These are phyloP conservation scores for Diplosoma virens DNA, from an alignment of 23 tunicate species.

Conservation along the genomic window DNA sequence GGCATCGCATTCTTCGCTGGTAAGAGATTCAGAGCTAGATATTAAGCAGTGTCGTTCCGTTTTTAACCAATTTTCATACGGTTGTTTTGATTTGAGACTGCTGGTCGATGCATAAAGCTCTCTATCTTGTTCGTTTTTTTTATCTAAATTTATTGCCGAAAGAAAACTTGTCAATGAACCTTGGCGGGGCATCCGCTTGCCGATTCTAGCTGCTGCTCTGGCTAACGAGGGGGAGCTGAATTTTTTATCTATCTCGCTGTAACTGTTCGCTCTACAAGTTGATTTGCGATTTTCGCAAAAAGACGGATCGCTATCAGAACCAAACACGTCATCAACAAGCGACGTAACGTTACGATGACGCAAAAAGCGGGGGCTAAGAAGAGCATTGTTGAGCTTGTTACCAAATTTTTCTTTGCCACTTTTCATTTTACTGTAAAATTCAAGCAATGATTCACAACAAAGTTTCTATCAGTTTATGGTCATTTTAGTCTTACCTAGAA, in stretches of 20 bases:
- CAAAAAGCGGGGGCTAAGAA: constrained; percentile 33
- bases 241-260: neutral
- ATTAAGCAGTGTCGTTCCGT: too few species aligned
- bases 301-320: neutral
- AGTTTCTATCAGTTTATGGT: too few species aligned
- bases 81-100: too few species aligned
- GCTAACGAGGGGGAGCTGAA: neutral
- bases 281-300: neutral
- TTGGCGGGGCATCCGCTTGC: constrained; percentile 5
- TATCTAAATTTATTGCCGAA: neutral
- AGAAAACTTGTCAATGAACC: neutral
- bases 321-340: constrained; percentile 41
- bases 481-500: too few species aligned
- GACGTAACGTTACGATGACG: constrained; percentile 14
- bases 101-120: too few species aligned
- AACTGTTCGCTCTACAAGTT: neutral
- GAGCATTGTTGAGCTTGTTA: constrained; percentile 26
- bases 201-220: neutral
- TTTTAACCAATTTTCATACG: too few species aligned
- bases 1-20: too few species aligned
- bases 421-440: neutral
- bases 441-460: neutral
- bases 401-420: neutral
- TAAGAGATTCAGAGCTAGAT: too few species aligned
- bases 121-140: too few species aligned